Base-by-base conservation (phyloP, 2,888 invertebrate genomes). In the Sarcophaga variegata region DNA sequence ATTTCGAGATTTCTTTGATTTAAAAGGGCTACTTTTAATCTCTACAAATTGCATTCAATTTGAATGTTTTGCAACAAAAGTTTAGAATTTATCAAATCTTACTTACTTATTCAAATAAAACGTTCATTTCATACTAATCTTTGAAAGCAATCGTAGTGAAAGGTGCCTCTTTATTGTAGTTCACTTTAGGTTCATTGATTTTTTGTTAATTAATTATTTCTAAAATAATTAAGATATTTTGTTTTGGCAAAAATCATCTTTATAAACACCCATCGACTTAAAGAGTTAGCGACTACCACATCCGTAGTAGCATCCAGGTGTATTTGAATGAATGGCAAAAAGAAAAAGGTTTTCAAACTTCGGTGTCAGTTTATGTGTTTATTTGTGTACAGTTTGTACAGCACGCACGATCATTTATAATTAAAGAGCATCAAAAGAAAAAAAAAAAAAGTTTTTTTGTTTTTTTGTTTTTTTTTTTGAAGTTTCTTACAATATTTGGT, bases 181-280 rank as follows among this genome's bases (percentile, higher is more conserved):
- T 37, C 37, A 37, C 8, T 37, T 37, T 2, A 37, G 37, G 37
- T 37, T 37, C 37, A 37, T 37, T 37, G 8, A 37, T 37, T 37
- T 37, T 37, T 37, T 37, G 77, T 83, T 84, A 81, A 87, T 87
- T 84, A 84, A 87, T 87, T 83, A 79, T 66, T 64, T 74, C 64
- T 67, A 64, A 75, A 67, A 78, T 83, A 87, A 87, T 87, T 87
- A 87, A 87, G 81, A 64, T 63, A 78, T 79, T 76, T 59, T 60
- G 49, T 49, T 62, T 79, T 84, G 59, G 86, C 49, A 71, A 79
- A 77, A 74, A 81, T 84, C 84, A 79, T 87, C 87, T 84, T 79
- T 76, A 45, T 75, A 67, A 83, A 83, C 86, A 78, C 22, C 74
- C 80, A 79, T 81, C 81, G 14, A 78, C 54, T 20, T 37, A 37